Evolutionary conservation across 2,113 vertebrate genomes (phyloP).

Genomic region (Passer domesticus): DNA sequence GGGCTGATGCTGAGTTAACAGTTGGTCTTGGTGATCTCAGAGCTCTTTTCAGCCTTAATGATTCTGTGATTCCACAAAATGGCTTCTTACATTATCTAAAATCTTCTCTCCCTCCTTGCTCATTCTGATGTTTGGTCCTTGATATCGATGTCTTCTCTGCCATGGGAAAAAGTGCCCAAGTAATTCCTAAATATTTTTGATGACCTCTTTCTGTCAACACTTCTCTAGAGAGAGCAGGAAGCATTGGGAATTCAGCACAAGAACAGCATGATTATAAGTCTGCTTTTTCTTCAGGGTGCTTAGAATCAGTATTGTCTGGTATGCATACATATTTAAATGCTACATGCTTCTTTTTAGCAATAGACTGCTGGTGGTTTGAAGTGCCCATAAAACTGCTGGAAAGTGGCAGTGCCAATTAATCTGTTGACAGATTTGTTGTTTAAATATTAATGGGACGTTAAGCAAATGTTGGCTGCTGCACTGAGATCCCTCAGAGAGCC

Average conservation of each 20-base stretch:
- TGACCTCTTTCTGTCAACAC: not conserved
- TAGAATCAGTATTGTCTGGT: not conserved
- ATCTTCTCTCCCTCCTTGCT: not conserved
- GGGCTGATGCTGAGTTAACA: not conserved
- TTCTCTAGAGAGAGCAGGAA: not conserved
- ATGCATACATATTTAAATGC: conserved; percentile 25
- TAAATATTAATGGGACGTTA: conserved; percentile 64
- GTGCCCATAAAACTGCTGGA: conserved; percentile 59
- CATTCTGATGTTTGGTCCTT: not conserved
- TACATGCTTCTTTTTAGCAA: conserved; percentile 13
- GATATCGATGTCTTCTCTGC: not conserved
- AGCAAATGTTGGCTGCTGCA: conserved; percentile 44
- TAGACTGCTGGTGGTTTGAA: conserved; percentile 19
- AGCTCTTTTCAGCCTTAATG: not conserved
- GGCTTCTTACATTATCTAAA: not conserved
- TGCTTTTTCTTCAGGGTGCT: not conserved
- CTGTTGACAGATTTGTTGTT: conserved; percentile 69
- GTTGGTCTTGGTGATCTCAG: not conserved
- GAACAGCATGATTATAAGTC: not conserved
- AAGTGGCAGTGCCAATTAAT: conserved; percentile 66
- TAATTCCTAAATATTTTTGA: not conserved
- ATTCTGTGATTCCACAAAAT: not conserved
- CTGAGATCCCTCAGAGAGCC: not conserved
- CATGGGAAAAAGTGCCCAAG: not conserved
- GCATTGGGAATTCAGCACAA: not conserved